Evolutionary conservation across 2,113 vertebrate species (phyloP).

Genomic region (Hystrix brachyura): DNA sequence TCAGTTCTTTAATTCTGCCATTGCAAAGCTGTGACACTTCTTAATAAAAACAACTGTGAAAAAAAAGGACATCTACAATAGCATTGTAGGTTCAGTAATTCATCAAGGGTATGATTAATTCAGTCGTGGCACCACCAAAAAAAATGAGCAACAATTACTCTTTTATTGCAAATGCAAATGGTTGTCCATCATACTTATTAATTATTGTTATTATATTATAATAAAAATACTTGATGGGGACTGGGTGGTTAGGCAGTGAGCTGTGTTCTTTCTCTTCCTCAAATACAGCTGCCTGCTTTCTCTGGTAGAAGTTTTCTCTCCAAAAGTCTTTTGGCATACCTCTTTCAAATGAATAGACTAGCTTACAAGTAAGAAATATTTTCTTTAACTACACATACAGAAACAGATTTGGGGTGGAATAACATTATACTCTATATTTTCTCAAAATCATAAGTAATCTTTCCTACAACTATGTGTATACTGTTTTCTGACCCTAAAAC

Average conservation of each 20-base stretch:
- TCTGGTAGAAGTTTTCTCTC: not conserved
- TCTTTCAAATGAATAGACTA: conserved; percentile 52
- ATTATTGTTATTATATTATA: conserved; percentile 80
- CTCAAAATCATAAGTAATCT: not conserved
- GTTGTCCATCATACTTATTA: conserved; percentile 82
- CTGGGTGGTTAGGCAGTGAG: conserved; percentile 25
- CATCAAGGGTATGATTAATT: conserved; percentile 75
- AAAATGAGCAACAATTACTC: conserved; percentile 79
- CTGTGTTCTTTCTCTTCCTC: conserved; percentile 40
- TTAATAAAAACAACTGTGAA: conserved; percentile 59
- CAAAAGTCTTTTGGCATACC: not conserved
- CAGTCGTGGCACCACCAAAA: conserved; percentile 53
- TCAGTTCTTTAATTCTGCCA: conserved; percentile 61
- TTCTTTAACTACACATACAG: not conserved
- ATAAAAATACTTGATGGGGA: conserved; percentile 73
- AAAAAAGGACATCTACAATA: conserved; percentile 20
- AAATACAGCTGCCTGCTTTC: conserved; percentile 63
- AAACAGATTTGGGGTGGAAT: not conserved
- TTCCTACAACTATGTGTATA: not conserved
- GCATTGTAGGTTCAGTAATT: conserved; percentile 48
- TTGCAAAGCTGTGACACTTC: conserved; percentile 26
- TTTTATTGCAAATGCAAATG: conserved; percentile 75
- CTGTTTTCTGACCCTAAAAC: not conserved
- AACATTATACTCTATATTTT: not conserved
- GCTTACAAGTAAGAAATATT: not conserved